Percentiles rank a stretch among this genome's conserved stretches.
phyloP scores from a whole-genome alignment of 2,113 vertebrate species.

The Myotis davidii region DNA sequence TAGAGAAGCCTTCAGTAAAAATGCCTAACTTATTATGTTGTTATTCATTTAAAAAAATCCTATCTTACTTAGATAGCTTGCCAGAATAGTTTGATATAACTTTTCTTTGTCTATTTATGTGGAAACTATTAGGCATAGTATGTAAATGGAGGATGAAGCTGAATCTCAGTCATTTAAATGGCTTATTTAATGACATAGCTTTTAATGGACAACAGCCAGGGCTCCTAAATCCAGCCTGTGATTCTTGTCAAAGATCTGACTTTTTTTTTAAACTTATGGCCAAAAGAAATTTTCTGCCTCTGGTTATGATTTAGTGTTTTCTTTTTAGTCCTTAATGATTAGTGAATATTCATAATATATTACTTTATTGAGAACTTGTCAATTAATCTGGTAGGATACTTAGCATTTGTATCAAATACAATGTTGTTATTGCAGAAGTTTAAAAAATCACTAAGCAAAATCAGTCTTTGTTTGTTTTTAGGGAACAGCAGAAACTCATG shows the following conservation, averaged over 20 bases:
- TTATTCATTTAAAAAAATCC: not conserved
- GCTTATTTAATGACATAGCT: not conserved
- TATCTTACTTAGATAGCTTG: not conserved
- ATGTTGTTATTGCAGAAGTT: not conserved
- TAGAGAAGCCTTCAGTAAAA: not conserved
- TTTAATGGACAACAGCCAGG: not conserved
- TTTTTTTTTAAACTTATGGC: not conserved
- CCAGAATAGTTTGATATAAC: not conserved
- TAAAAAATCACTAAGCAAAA: not conserved
- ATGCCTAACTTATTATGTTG: not conserved
- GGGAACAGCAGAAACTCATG: constrained; percentile 89
- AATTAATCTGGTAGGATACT: not conserved
- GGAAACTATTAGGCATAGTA: not conserved
- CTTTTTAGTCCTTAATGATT: not conserved
- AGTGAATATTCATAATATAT: not conserved
- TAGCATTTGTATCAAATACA: not conserved
- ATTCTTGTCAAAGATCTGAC: not conserved
- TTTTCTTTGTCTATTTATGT: not conserved
- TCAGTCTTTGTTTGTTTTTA: constrained; percentile 75
- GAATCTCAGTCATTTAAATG: not conserved
- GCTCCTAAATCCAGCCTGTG: not conserved
- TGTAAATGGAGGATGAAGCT: not conserved
- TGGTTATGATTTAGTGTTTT: not conserved
- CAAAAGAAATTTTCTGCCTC: not conserved
- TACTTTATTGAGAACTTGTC: not conserved